Conservation (phyloP, 1,140 invertebrate species). For the Drosophila sproati region DNA sequence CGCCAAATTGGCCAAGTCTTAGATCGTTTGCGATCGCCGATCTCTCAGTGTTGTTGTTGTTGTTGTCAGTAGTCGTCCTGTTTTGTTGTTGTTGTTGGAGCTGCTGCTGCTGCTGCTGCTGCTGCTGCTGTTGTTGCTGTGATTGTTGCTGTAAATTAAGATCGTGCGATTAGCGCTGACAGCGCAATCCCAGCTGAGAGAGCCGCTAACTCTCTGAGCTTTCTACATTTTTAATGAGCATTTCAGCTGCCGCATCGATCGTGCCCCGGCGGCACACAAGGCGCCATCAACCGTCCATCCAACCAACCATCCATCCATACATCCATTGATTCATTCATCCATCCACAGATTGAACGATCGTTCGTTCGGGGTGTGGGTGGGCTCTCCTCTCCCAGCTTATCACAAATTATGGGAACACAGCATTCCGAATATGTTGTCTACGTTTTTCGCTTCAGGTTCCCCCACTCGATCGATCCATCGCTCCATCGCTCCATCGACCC, state of each 20-base stretch:
- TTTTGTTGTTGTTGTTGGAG: slow-evolving; percentile 37
- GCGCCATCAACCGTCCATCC: slow-evolving; percentile 31
- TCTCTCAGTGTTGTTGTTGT: slow-evolving; percentile 17
- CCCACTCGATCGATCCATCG: no score
- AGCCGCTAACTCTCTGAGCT: slow-evolving; percentile 60
- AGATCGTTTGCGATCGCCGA: slow-evolving; percentile 53
- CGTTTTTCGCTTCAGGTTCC: neutral
- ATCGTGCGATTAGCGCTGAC: slow-evolving; percentile 81
- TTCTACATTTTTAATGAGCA: slow-evolving; percentile 82
- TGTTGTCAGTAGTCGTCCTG: slow-evolving; percentile 58
- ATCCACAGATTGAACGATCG: slow-evolving; percentile 32
- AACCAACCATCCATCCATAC: slow-evolving; percentile 22
- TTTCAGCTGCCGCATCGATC: slow-evolving; percentile 72
- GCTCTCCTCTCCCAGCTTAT: slow-evolving; percentile 29
- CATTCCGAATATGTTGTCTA: slow-evolving; percentile 6
- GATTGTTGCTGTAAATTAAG: slow-evolving; percentile 79
- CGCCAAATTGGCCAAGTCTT: slow-evolving; percentile 69
- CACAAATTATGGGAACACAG: slow-evolving; percentile 53
- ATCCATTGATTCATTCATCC: slow-evolving; percentile 2
- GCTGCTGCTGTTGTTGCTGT: slow-evolving; percentile 30
- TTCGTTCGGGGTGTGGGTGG: slow-evolving; percentile 41
- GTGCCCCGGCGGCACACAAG: slow-evolving; percentile 58
- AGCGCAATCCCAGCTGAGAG: slow-evolving; percentile 45
- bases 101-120: slow-evolving; percentile 31
- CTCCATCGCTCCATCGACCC: no score